Base-by-base conservation (phyloP, 2,888 invertebrate species). In the Drosophila limbata region DNA sequence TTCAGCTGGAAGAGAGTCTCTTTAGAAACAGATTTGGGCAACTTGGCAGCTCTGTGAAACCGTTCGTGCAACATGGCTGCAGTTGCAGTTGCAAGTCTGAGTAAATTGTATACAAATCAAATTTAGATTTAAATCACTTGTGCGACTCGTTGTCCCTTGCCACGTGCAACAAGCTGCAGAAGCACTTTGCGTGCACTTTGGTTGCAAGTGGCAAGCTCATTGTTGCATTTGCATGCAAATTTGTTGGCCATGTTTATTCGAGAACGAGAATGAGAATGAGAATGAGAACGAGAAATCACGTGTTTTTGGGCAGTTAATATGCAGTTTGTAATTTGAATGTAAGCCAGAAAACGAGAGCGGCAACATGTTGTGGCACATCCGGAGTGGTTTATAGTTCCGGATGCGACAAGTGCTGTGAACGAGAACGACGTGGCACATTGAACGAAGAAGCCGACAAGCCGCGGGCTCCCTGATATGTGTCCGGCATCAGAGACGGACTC, bases 401-500 rank as follows among this genome's bases (percentile, higher is more conserved):
- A 4, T 9, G n/a, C 4, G 40, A 17, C 11, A 17, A 2, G 0
- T 6, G 13, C 13, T 31, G 6, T 6, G 5, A 1, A 10, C 15
- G 39, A 6, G 5, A 1, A 17, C 15, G 39, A 2, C 4, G 42
- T 13, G 2, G 6, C 11, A 5, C 6, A 42, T 19, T 10, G 6
- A 42, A 19, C 2, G 19, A 1, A 0, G 42, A 42, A 5, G 21
- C 13, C 4, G 10, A 10, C 1, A 9, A 0, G 3, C 37, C 17
- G 0, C 0, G 11, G 0, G 25, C 17, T 10, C 21, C 19, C 6
- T 37, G 0, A 1, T 44, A 51, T 1, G 4, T 15, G 1, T 35
- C 8, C 0, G 62, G 62, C 53, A 69, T 40, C 3, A 79, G 19
- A 0, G 76, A 77, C 0, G 76, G 65, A n/a, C 76, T 79, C 13